Conservation (phyloP, 2,797 vertebrate genomes). For the Saxicola maurus region DNA sequence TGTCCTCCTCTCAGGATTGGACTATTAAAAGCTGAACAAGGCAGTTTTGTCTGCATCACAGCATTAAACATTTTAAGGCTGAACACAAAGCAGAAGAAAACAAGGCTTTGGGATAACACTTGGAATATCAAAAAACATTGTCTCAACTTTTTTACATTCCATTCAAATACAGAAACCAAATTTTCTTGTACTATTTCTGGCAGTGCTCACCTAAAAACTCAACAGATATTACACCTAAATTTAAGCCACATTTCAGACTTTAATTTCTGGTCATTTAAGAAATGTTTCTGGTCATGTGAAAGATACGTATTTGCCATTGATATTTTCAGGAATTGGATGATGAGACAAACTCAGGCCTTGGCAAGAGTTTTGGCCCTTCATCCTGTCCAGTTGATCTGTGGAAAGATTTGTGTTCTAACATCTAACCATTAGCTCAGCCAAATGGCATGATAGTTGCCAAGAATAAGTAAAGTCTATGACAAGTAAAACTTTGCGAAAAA, state of each 20-base stretch:
- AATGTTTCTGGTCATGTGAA: not conserved
- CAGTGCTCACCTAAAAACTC: not conserved
- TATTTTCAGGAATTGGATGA: not conserved
- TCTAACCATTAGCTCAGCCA: conserved; percentile 14
- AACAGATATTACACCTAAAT: not conserved
- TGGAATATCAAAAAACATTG: not conserved
- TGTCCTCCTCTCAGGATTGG: not conserved
- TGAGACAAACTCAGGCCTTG: not conserved
- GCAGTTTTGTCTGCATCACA: not conserved
- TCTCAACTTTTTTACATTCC: not conserved
- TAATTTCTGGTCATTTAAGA: not conserved
- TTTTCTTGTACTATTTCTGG: not conserved
- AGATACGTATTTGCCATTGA: not conserved
- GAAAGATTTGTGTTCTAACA: conserved; percentile 23
- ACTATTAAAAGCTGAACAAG: not conserved
- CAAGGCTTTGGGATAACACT: not conserved
- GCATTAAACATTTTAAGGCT: not conserved
- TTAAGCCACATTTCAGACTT: not conserved
- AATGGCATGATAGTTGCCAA: conserved; percentile 17
- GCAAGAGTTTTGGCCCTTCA: not conserved
- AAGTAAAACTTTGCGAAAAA: not conserved
- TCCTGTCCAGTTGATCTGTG: not conserved
- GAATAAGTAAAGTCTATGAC: conserved; percentile 32
- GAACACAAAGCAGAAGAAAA: not conserved
- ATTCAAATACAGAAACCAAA: not conserved